Evolutionary conservation across 1,140 invertebrate species (phyloP), one percentile per base, ranked within the genome.

Genomic region (Plodia interpunctella): DNA sequence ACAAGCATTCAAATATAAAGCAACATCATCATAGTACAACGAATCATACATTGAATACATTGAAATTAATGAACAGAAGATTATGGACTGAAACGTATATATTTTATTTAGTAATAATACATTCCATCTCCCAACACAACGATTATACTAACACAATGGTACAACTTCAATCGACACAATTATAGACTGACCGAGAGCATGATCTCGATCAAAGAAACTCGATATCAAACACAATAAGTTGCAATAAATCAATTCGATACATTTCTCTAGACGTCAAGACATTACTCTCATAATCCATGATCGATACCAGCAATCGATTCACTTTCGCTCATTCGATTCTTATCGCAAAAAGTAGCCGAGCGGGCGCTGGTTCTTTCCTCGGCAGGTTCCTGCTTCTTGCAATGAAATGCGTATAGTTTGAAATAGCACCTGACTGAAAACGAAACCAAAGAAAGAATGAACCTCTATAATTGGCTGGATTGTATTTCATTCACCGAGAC

Each of bases 281-380:
- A 44, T 54, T 55, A 55, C 44, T 60, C 59, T 71, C 67, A 69
- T 72, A 73, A 72, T 66, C 65, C 63, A 60, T 69, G 68, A 78
- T 76, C 66, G 75, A 77, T 73, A 70, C 65, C 62, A 74, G 74
- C 70, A 71, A 79, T 76, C 71, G 69, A 76, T 76, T 81, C 78
- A 85, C 80, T 85, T 85, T 85, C 82, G 74, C 78, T 63, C 60
- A 64, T 73, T 76, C 67, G 79, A 82, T 83, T 74, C 72, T 70
- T 80, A 84, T 86, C 74, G 73, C 72, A 81, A 81, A 78, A 81
- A 78, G 65, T 66, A 53, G 71, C 70, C 63, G 65, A 60, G 61
- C 70, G 44, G 68, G 61, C 62, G 58, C 68, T 57, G 68, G 66
- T 79, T 72, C 74, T 74, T 71, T 59, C 57, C 70, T 59, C 57